phyloP scores from a whole-genome alignment of 2,888 invertebrate species.

The Ceraclea dissimilis region DNA sequence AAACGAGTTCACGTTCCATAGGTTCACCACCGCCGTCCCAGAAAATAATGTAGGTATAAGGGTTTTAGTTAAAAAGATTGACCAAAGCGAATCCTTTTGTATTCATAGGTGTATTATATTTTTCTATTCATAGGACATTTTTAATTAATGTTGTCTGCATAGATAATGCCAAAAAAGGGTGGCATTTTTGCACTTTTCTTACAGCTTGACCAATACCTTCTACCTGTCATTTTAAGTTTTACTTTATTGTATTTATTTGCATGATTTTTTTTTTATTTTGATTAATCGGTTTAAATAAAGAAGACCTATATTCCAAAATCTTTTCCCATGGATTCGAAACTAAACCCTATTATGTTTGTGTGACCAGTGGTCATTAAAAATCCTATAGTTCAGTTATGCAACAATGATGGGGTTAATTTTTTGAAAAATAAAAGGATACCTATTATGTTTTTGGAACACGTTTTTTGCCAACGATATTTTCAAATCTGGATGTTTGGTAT shows the following conservation, averaged over 20 bases:
- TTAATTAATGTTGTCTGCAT: slow-evolving; percentile 25
- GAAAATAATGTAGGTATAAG: too few species aligned
- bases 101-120: too few species aligned
- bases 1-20: too few species aligned
- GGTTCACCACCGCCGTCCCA: too few species aligned
- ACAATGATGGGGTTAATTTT: too few species aligned
- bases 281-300: slow-evolving; percentile 19
- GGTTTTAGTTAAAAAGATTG: too few species aligned
- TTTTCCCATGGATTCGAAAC: slow-evolving; percentile 6
- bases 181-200: too few species aligned
- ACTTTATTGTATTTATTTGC: not conserved
- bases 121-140: slow-evolving; percentile 6
- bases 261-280: slow-evolving; percentile 4
- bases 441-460: too few species aligned
- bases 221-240: slow-evolving; percentile 11
- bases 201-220: slow-evolving; percentile 16
- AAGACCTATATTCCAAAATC: too few species aligned
- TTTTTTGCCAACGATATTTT: too few species aligned
- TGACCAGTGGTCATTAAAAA: slow-evolving; percentile 5
- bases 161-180: slow-evolving; percentile 20
- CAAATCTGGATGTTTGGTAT: too few species aligned
- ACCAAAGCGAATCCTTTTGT: slow-evolving; percentile 21
- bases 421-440: too few species aligned
- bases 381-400: not conserved
- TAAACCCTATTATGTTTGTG: not conserved